Base-by-base conservation (phyloP, 2,797 vertebrate species). In the Myotis daubentonii region DNA sequence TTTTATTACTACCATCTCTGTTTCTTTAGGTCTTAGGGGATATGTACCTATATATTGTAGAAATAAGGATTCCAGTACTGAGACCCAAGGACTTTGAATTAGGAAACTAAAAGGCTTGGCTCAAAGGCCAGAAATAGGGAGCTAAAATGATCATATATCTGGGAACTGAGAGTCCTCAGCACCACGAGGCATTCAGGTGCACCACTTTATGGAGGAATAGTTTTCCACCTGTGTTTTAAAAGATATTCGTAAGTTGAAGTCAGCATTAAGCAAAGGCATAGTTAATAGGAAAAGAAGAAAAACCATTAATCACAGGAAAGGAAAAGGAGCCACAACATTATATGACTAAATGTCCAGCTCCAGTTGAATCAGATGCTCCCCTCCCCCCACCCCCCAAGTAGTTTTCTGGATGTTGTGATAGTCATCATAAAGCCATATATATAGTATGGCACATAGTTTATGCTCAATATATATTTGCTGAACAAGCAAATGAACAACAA, bases 211-310 rank as follows among this genome's bases (percentile, higher is more conserved):
- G 7, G 28, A 89, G 23, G 22, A 53, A 19, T 19, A 74, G 20
- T 82, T 88, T 81, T 85, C 44, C 16, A 53, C 36, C 20, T 53
- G 9, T 49, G 11, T 71, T 88, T 68, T 75, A 70, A 87, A 87
- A 87, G 51, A 44, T 19, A 68, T 74, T 71, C 16, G 8, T 60
- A 55, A n/a, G 8, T 33, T 80, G 19, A 87, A 84, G 60, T 84
- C 22, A 62, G 5, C 5, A 38, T 76, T 87, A 62, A 85, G 16
- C 13, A 78, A 78, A 82, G 72, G 19, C 17, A 75, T 23, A 83
- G 49, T n/a, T 71, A 79, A 47, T 30, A 10, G 22, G 20, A 85
- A 91, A 83, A 92, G 25, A 76, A 83, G 22, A 44, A 47, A 62
- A 66, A 41, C 0, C 2, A 33, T 55, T 66, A 60, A 76, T 66